Base-by-base conservation (phyloP, 2,113 vertebrate species). In the Poecilia latipinna region DNA sequence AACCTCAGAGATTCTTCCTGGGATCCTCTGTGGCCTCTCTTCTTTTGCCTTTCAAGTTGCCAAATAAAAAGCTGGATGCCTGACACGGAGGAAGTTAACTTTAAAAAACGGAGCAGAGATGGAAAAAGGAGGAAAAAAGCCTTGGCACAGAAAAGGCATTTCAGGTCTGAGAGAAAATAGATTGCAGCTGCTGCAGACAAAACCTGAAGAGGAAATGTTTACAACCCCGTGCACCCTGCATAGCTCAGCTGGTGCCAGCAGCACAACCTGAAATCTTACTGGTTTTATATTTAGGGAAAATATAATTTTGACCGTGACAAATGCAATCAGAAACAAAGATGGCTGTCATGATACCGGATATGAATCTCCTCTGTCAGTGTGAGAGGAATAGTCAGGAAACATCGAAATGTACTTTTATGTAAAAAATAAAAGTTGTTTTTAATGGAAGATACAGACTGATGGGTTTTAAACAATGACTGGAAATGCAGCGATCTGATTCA, bases 131-230 rank as follows among this genome's bases (percentile, higher is more conserved):
- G 6, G 66, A 8, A 39, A 42, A 78, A 61, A 68, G 76, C 65
- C 70, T 83, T 84, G 86, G 84, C 80, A 89, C 75, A 86, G 79
- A 72, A 62, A 80, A 90, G 78, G 61, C 75, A 80, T 87, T 84
- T 90, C 69, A 82, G 86, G 80, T 85, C 82, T 82, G 71, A 60
- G 69, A 29, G 88, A 75, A 89, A 91, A 89, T 89, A 64, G 83
- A 86, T 76, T 74, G 72, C 90, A 93, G 89, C 90, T 93, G 88
- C 85, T 60, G 60, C 66, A 82, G 80, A 78, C 85, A 80, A 66
- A 82, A 84, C 70, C 80, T 62, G 76, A 65, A 72, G 65, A 84
- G 85, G 83, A 89, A 89, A 89, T 85, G 84, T 89, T 89, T 91
- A 89, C 85, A 89, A 76, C 71, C 82, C 66, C 1, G 72, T 82